A percentile compares a stretch with the other conserved stretches of the same genome.
Evolutionary conservation across 2,888 invertebrate species (phyloP).

Genomic region (Drosophila merina): DNA sequence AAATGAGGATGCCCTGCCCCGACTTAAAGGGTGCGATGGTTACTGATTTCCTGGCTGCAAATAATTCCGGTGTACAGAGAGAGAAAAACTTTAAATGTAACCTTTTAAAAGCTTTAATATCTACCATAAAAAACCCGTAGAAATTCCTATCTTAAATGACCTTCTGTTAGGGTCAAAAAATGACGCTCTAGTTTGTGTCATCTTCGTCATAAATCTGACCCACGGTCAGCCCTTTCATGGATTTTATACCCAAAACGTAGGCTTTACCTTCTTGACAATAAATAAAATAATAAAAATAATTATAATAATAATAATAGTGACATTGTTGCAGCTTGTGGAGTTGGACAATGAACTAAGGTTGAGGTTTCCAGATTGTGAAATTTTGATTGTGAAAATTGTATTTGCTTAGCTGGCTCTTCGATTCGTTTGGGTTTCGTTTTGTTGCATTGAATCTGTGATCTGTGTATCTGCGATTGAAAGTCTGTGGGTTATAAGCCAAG

Average conservation of each 20-base stretch:
- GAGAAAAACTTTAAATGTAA: neutral
- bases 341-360: constrained; percentile 35
- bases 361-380: constrained; percentile 31
- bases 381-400: no score
- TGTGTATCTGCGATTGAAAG: constrained; percentile 3
- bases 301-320: constrained; percentile 32
- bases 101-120: neutral
- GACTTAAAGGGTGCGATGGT: constrained; percentile 23
- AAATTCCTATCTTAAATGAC: neutral
- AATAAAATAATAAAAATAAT: constrained; percentile 12
- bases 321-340: constrained; percentile 45
- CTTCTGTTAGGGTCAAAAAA: constrained; percentile 13
- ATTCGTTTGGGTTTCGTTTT: constrained; percentile 13
- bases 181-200: constrained; percentile 19
- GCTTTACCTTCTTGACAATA: constrained; percentile 1
- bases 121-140: no score
- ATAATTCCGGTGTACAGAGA: constrained; percentile 10
- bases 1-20: constrained; percentile 10
- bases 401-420: constrained; percentile 38
- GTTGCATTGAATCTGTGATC: constrained; percentile 11
- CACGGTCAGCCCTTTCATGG: constrained; percentile 29
- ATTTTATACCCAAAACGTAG: neutral
- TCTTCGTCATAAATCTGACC: constrained; percentile 5
- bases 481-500: constrained; percentile 5
- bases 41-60: constrained; percentile 20